phyloP scores from a whole-genome alignment of 1,140 invertebrate species.

The Sminthurides bifidus region DNA sequence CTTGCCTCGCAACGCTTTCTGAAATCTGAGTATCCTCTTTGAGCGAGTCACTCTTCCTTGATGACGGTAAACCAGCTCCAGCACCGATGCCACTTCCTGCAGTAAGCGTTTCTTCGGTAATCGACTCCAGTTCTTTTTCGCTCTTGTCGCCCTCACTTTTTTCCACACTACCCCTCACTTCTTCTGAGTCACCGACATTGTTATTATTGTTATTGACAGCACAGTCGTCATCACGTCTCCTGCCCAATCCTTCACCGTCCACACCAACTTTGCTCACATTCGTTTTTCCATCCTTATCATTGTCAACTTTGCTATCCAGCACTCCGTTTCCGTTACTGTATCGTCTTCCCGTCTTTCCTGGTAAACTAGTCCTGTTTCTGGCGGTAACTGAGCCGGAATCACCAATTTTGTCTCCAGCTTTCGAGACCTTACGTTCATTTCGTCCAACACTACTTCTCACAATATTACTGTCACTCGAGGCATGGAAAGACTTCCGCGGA shows the following conservation, averaged over 20 bases:
- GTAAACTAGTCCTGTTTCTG: background rate
- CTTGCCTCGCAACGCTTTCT: background rate
- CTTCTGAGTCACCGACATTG: slow-evolving; percentile 6
- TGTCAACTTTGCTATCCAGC: slow-evolving; percentile 4
- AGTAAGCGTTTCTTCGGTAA: slow-evolving; percentile 20
- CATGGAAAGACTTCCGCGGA: slow-evolving; percentile 7
- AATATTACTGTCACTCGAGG: background rate
- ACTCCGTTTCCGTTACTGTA: background rate
- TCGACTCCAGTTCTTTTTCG: slow-evolving; percentile 22
- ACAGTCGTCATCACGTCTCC: slow-evolving; percentile 4
- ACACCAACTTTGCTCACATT: background rate
- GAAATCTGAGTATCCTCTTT: no score
- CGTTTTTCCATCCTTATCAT: no score
- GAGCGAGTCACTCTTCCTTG: background rate
- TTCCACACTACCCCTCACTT: slow-evolving; percentile 11
- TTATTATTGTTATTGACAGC: slow-evolving; percentile 8
- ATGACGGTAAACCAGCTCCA: background rate
- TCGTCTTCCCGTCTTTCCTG: background rate
- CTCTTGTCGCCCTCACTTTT: slow-evolving; percentile 15
- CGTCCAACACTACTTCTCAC: background rate
- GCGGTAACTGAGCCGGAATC: background rate
- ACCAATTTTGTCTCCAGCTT: no score
- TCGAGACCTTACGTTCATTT: no score
- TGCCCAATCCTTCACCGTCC: background rate
- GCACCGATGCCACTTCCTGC: slow-evolving; percentile 15